phyloP scores from a whole-genome alignment of 2,888 invertebrate species.

The Electrophaes corylata region DNA sequence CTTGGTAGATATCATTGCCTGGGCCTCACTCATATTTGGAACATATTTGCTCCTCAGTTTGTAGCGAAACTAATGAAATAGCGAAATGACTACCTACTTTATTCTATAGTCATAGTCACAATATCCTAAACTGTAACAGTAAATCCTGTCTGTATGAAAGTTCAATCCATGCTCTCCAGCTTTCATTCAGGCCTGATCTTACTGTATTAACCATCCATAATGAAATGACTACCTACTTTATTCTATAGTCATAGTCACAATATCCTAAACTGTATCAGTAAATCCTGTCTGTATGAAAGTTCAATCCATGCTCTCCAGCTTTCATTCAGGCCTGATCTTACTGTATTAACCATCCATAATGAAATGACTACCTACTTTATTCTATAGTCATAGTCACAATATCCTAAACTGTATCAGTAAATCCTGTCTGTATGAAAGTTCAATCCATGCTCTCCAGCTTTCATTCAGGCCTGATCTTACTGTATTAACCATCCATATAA shows the following conservation, averaged over 20 bases:
- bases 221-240: neutral
- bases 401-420: no score
- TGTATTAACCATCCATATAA: neutral
- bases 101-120: neutral
- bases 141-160: conserved; percentile 3
- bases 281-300: conserved; percentile 5
- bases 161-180: conserved; percentile 2
- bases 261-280: no score
- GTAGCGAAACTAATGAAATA: conserved; percentile 24
- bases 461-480: neutral
- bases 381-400: neutral
- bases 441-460: conserved; percentile 3
- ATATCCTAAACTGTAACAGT: no score
- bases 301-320: conserved; percentile 2
- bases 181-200: conserved; percentile 4
- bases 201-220: no score
- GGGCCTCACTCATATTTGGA: conserved; percentile 57
- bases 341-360: no score
- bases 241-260: neutral
- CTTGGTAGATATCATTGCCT: conserved; percentile 51
- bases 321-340: conserved; percentile 2
- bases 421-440: conserved; percentile 2
- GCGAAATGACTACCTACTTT: neutral
- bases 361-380: neutral
- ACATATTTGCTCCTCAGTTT: conserved; percentile 53